phyloP scores from a whole-genome alignment of 2,113 vertebrate genomes.

The Copsychus sechellarum region DNA sequence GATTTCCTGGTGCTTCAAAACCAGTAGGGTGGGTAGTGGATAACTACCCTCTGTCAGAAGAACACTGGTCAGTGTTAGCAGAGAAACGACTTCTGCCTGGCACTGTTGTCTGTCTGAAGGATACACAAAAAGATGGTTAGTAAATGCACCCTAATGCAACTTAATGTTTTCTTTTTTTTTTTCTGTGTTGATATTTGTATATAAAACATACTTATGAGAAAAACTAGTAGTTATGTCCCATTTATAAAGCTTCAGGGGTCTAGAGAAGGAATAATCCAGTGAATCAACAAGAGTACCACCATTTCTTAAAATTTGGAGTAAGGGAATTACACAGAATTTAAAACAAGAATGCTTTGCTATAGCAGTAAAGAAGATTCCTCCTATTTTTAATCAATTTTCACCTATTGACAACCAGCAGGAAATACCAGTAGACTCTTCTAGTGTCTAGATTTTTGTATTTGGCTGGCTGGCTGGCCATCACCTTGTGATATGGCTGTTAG shows the following conservation, averaged over 20 bases:
- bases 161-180: not conserved
- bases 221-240: not conserved
- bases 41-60: slow-evolving; percentile 80
- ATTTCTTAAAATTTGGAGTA: not conserved
- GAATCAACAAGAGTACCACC: not conserved
- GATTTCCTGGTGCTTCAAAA: slow-evolving; percentile 68
- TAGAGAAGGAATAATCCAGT: not conserved
- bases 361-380: not conserved
- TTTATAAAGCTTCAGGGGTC: not conserved
- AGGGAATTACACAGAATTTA: not conserved
- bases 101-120: slow-evolving; percentile 80
- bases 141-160: slow-evolving; percentile 34
- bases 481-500: fast-evolving
- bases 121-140: slow-evolving; percentile 78
- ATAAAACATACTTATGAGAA: not conserved
- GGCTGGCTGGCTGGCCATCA: not conserved
- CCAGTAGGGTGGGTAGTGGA: slow-evolving; percentile 90
- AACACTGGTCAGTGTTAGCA: slow-evolving; percentile 75
- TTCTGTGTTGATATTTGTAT: not conserved
- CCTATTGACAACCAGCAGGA: not conserved
- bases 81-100: slow-evolving; percentile 80
- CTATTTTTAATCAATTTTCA: not conserved
- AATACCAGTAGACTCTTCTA: not conserved
- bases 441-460: not conserved
- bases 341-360: not conserved